Evolutionary conservation across 2,113 vertebrate species (phyloP).

Genomic region (Scolopax mira): DNA sequence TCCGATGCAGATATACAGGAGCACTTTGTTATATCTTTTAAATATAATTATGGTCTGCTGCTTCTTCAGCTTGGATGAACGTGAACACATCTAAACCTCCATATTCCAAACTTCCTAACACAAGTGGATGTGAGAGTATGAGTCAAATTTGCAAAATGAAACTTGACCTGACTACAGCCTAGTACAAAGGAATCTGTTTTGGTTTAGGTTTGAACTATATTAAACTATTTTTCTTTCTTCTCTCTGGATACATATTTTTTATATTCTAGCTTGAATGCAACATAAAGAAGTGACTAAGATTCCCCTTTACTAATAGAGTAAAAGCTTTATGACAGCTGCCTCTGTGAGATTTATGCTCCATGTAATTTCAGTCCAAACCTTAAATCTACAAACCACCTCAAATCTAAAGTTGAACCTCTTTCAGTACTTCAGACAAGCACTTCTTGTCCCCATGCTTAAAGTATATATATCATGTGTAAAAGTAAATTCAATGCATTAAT

Average conservation of each 20-base stretch:
- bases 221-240: not conserved
- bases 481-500: not conserved
- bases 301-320: not conserved
- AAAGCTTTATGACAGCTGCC: not conserved
- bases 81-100: not conserved
- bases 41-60: not conserved
- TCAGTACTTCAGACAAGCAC: not conserved
- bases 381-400: not conserved
- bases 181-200: not conserved
- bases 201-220: not conserved
- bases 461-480: not conserved
- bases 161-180: not conserved
- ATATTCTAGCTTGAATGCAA: not conserved
- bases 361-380: not conserved
- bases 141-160: not conserved
- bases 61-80: not conserved
- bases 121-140: accelerated
- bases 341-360: not conserved
- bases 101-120: not conserved
- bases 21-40: not conserved
- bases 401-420: not conserved
- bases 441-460: not conserved
- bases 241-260: not conserved
- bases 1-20: not conserved
- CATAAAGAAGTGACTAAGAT: not conserved